Evolutionary conservation across 2,113 vertebrate species (phyloP).

Genomic region (Megaceryle maxima): DNA sequence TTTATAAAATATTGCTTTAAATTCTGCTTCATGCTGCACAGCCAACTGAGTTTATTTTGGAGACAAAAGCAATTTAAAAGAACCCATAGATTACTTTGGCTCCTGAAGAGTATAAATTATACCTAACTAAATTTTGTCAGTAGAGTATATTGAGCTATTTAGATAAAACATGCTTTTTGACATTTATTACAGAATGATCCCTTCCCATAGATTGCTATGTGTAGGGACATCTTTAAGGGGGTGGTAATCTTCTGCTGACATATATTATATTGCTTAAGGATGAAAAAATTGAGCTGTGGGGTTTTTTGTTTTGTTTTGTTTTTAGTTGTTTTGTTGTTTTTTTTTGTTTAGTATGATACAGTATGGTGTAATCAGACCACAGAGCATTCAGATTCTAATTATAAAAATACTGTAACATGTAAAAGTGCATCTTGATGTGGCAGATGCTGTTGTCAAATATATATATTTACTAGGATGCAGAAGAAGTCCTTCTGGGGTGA

Average conservation of each 20-base stretch:
- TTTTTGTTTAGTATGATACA: conserved; percentile 45
- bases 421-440: background rate
- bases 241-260: conserved; percentile 56
- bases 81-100: conserved; percentile 69
- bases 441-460: conserved; percentile 34
- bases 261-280: conserved; percentile 8
- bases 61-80: conserved; percentile 77
- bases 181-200: conserved; percentile 73
- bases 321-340: background rate
- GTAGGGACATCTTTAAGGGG: conserved; percentile 27
- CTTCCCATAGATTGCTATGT: conserved; percentile 28
- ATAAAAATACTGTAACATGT: conserved; percentile 26
- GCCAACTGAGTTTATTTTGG: conserved; percentile 74
- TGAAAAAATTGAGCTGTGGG: conserved; percentile 4
- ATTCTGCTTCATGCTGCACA: conserved; percentile 68
- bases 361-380: conserved; percentile 24
- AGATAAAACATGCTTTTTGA: conserved; percentile 73
- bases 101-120: conserved; percentile 71
- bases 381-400: conserved; percentile 40
- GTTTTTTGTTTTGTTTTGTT: background rate
- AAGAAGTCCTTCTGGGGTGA: background rate
- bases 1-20: conserved; percentile 76
- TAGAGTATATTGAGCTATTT: conserved; percentile 67
- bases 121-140: conserved; percentile 68
- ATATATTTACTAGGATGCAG: background rate